These are phyloP conservation scores for Hemistola chrysoprasaria DNA, from an alignment of 2,888 invertebrate genomes.

Conservation along the genomic window DNA sequence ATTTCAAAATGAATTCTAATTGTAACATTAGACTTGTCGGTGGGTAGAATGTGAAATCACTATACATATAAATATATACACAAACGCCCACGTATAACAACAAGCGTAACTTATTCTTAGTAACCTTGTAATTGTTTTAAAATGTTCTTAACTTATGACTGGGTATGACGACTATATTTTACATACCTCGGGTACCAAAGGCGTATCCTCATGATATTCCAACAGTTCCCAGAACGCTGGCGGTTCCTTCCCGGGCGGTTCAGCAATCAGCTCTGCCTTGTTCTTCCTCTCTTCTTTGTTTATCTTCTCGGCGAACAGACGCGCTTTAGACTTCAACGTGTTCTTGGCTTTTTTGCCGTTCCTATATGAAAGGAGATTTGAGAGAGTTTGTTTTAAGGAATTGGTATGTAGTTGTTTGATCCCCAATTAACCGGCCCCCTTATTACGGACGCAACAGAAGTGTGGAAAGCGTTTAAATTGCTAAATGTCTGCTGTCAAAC, in stretches of 20 bases:
- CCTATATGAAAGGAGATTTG: slow-evolving; percentile 52
- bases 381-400: no score
- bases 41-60: no score
- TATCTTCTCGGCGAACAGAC: slow-evolving; percentile 98
- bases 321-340: slow-evolving; percentile 92
- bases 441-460: no score
- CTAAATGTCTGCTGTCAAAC: no score
- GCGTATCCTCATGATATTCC: slow-evolving; percentile 78
- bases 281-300: slow-evolving; percentile 99
- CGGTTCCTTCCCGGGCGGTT: slow-evolving; percentile 91
- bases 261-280: slow-evolving; percentile 93
- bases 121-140: not conserved
- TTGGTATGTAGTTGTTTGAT: no score
- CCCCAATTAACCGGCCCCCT: no score
- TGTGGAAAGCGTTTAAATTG: no score
- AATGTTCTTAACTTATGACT: not conserved
- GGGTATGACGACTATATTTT: not conserved
- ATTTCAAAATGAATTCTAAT: no score
- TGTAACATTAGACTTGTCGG: no score
- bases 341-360: slow-evolving; percentile 92
- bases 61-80: no score
- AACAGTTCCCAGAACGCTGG: slow-evolving; percentile 92
- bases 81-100: no score
- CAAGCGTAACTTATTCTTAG: no score
- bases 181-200: slow-evolving; percentile 60